Conservation (phyloP, 2,888 invertebrate species). For the Lissocephala sabroskyi region DNA sequence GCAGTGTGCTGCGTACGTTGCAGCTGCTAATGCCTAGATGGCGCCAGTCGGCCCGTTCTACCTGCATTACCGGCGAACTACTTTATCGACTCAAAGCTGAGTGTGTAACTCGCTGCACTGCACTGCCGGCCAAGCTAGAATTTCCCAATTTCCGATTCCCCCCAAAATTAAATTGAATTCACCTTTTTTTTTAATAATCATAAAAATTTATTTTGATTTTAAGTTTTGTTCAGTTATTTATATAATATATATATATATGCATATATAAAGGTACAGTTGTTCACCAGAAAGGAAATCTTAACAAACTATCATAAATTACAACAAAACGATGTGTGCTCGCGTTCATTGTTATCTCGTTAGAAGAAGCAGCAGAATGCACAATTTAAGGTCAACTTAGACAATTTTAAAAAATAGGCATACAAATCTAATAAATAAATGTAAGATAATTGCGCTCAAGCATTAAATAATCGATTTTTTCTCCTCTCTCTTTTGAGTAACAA, state of each 20-base stretch:
- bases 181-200: conserved; percentile 1
- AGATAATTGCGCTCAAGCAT: conserved; percentile 48
- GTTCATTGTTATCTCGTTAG: conserved; percentile 14
- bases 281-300: conserved; percentile 67
- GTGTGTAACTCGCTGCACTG: too few species aligned
- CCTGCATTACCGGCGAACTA: too few species aligned
- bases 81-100: too few species aligned
- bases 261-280: conserved; percentile 62
- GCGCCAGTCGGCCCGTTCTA: too few species aligned
- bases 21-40: too few species aligned
- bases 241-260: conserved; percentile 54
- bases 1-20: too few species aligned
- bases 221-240: conserved; percentile 24
- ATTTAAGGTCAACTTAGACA: conserved; percentile 54
- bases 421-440: conserved; percentile 61
- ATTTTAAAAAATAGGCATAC: conserved; percentile 37
- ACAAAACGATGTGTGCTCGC: conserved; percentile 20
- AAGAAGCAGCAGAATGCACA: conserved; percentile 59
- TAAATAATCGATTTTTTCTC: conserved; percentile 54
- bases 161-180: too few species aligned
- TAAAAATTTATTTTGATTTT: conserved; percentile 19
- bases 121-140: too few species aligned
- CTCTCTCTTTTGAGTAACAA: too few species aligned
- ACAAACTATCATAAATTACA: conserved; percentile 38
- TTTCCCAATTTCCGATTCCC: too few species aligned